Evolutionary conservation across 2,113 vertebrate species (phyloP).

Genomic region (Anas platyrhynchos): DNA sequence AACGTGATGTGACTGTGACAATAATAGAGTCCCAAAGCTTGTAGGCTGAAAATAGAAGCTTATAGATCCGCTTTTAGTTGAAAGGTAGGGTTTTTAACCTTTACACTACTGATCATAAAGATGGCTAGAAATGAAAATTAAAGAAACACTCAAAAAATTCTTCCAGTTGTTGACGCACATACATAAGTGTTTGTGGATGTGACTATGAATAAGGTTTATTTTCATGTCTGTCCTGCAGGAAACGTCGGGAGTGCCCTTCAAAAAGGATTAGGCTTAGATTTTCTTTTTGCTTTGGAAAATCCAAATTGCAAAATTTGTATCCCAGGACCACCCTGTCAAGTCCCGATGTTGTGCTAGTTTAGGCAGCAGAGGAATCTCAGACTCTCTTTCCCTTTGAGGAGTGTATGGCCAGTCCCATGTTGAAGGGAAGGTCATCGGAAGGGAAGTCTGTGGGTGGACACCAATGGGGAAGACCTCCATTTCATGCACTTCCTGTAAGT

Average conservation of each 20-base stretch:
- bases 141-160: neutral
- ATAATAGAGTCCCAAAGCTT: neutral
- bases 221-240: neutral
- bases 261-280: neutral
- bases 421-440: neutral
- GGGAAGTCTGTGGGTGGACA: neutral
- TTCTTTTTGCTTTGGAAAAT: neutral
- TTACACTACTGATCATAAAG: neutral
- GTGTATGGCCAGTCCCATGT: neutral
- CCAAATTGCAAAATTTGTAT: neutral
- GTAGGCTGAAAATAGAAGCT: constrained; percentile 12
- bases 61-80: neutral
- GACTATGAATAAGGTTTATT: neutral
- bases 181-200: neutral
- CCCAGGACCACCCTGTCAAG: neutral
- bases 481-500: neutral
- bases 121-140: neutral
- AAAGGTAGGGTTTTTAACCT: neutral
- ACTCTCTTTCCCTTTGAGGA: neutral
- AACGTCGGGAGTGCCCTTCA: neutral
- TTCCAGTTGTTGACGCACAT: neutral
- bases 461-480: neutral
- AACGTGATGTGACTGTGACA: constrained; percentile 42
- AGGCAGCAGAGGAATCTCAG: neutral
- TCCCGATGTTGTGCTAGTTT: neutral